phyloP scores from a whole-genome alignment of 2,113 vertebrate species.

The Colinus virginianus region DNA sequence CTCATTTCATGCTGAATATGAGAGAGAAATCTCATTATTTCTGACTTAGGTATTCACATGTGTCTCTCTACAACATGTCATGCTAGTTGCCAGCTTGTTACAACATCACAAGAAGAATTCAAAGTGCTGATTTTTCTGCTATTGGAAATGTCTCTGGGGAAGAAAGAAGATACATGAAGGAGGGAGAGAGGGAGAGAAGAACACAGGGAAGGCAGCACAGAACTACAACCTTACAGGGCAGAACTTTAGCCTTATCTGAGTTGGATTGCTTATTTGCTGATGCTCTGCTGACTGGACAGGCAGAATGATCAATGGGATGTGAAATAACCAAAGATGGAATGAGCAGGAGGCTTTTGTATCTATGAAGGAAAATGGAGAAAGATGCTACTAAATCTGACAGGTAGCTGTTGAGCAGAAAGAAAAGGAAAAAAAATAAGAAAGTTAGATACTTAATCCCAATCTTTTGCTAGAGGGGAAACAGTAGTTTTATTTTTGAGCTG shows the following conservation, averaged over 20 bases:
- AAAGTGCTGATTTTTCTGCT: constrained; percentile 68
- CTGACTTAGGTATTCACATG: constrained; percentile 65
- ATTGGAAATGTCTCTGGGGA: constrained; percentile 54
- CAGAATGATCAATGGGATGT: constrained; percentile 15
- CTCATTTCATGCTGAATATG: constrained; percentile 66
- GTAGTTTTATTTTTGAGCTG: constrained; percentile 54
- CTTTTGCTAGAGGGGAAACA: constrained; percentile 29
- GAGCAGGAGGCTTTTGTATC: constrained; percentile 18
- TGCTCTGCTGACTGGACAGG: constrained; percentile 10
- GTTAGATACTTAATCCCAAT: constrained; percentile 32
- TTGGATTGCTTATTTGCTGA: constrained; percentile 43
- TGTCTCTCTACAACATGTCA: constrained; percentile 64
- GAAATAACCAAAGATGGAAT: constrained; percentile 37
- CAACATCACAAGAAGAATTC: constrained; percentile 67
- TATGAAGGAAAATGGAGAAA: neutral
- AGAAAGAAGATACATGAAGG: neutral
- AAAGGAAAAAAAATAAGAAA: neutral
- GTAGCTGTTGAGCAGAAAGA: constrained; percentile 30
- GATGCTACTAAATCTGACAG: neutral
- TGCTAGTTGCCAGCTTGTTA: constrained; percentile 71
- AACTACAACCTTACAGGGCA: neutral
- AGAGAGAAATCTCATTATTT: constrained; percentile 78
- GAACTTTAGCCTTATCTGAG: constrained; percentile 8
- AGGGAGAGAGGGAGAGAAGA: neutral
- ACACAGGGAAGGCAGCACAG: neutral